phyloP scores from a whole-genome alignment of 2,113 vertebrate genomes.

The Arvicanthis niloticus region DNA sequence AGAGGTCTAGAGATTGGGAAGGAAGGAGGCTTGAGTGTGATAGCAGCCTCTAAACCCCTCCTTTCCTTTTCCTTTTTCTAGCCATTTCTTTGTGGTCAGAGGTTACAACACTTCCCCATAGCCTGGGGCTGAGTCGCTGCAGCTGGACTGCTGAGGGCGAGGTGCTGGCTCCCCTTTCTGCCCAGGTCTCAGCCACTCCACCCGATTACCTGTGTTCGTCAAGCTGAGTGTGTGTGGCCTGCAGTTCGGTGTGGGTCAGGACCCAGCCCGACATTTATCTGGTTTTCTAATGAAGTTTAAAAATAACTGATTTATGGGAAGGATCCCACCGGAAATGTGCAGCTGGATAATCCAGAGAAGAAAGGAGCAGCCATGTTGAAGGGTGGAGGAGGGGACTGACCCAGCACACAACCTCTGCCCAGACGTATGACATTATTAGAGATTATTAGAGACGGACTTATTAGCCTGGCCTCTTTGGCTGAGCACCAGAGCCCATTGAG shows the following conservation, averaged over 20 bases:
- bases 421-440: not conserved
- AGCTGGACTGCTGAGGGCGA: not conserved
- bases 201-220: not conserved
- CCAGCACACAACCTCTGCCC: not conserved
- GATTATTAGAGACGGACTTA: not conserved
- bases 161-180: not conserved
- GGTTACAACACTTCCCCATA: not conserved
- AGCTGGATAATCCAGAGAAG: slow-evolving; percentile 12
- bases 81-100: not conserved
- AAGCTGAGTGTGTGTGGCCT: not conserved
- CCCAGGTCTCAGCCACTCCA: not conserved
- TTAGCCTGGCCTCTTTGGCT: not conserved
- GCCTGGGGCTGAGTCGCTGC: not conserved
- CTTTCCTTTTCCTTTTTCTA: not conserved
- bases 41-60: not conserved
- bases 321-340: slow-evolving; percentile 65
- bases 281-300: slow-evolving; percentile 72
- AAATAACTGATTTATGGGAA: slow-evolving; percentile 73
- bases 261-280: slow-evolving; percentile 57
- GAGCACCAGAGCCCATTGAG: not conserved
- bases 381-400: not conserved
- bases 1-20: not conserved
- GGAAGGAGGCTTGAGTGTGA: not conserved
- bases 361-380: not conserved
- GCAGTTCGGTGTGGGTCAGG: not conserved